Conservation (phyloP, 2,113 vertebrate species). For the Ciconia stormi region DNA sequence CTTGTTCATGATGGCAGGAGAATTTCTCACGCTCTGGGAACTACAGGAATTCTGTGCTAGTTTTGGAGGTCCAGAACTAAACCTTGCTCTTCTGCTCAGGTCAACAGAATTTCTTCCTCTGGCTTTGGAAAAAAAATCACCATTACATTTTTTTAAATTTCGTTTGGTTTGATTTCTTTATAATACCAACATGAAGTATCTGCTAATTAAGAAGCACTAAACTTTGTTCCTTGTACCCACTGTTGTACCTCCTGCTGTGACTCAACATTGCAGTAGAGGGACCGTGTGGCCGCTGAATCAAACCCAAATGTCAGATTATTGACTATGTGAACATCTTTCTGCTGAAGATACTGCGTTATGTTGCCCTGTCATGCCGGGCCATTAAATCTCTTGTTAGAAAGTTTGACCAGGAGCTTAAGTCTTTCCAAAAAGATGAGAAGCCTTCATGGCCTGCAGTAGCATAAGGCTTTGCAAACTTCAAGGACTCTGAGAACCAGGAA, state of each 20-base stretch:
- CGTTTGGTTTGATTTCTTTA: not conserved
- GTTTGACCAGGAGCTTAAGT: not conserved
- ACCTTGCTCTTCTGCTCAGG: not conserved
- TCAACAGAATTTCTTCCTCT: not conserved
- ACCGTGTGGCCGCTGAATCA: not conserved
- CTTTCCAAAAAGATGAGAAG: not conserved
- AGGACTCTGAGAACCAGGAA: not conserved
- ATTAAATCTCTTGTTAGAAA: not conserved
- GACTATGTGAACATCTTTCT: not conserved
- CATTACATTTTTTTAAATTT: not conserved
- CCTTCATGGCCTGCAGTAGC: not conserved
- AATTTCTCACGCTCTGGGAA: not conserved
- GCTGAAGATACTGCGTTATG: not conserved
- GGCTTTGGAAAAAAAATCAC: not conserved
- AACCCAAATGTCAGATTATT: not conserved
- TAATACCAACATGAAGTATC: not conserved
- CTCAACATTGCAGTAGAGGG: not conserved
- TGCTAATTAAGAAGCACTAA: not conserved
- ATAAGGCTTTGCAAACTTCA: not conserved
- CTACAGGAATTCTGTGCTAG: not conserved
- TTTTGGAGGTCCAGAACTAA: not conserved
- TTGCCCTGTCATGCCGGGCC: not conserved
- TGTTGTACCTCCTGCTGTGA: not conserved
- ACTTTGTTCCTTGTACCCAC: not conserved
- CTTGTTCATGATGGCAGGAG: not conserved